phyloP scores from a whole-genome alignment of 2,888 invertebrate genomes.

The Agrotis puta region DNA sequence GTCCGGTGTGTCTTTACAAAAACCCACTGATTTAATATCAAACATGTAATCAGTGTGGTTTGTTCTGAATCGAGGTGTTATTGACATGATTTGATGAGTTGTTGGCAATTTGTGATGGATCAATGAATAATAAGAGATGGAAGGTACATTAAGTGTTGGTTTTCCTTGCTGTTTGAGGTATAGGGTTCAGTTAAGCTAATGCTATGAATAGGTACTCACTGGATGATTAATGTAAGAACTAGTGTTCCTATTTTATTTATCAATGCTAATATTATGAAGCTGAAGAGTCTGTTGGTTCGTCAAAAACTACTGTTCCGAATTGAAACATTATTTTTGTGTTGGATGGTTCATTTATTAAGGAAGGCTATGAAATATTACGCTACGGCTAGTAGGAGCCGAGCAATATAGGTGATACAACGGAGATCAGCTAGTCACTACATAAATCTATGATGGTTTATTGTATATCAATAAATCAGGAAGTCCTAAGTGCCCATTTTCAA shows the following conservation, averaged over 20 bases:
- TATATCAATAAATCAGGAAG: background rate
- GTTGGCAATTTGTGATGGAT: slow-evolving; percentile 12
- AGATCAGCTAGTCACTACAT: too few relatives aligned
- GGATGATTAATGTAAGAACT: background rate
- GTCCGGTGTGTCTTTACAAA: slow-evolving; percentile 35
- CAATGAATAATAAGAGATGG: background rate
- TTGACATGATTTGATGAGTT: slow-evolving; percentile 35
- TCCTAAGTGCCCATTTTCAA: background rate
- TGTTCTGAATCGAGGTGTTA: slow-evolving; percentile 22
- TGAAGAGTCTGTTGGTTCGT: too few relatives aligned
- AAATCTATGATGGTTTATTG: background rate
- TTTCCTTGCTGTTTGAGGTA: background rate
- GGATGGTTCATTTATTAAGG: too few relatives aligned
- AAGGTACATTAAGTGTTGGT: background rate
- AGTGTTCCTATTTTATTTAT: too few relatives aligned
- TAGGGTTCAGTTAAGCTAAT: background rate
- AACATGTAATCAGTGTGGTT: slow-evolving; percentile 32
- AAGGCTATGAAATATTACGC: too few relatives aligned
- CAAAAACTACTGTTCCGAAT: too few relatives aligned
- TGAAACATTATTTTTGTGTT: too few relatives aligned
- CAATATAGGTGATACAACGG: too few relatives aligned
- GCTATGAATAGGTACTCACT: background rate
- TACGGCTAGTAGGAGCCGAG: too few relatives aligned
- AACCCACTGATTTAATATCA: slow-evolving; percentile 53
- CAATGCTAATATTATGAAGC: too few relatives aligned